phyloP scores from a whole-genome alignment of 1,140 invertebrate species.

The Drosophila malerkotliana region DNA sequence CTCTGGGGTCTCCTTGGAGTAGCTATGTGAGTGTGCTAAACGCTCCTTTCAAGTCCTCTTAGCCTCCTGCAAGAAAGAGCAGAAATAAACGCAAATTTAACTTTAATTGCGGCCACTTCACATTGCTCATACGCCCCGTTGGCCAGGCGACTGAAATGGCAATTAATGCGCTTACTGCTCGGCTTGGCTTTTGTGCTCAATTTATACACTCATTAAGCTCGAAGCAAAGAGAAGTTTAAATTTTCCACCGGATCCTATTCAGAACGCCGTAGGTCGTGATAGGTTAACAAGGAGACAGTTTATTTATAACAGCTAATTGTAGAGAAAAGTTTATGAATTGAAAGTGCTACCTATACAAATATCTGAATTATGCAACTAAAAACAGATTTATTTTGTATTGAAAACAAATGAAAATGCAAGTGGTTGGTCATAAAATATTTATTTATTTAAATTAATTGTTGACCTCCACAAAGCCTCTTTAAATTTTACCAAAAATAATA shows the following conservation, averaged over 20 bases:
- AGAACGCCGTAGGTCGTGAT: background rate
- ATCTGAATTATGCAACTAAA: background rate
- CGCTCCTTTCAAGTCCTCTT: conserved; percentile 1
- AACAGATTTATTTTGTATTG: background rate
- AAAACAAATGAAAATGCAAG: too few relatives aligned
- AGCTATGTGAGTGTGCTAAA: background rate
- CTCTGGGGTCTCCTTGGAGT: background rate
- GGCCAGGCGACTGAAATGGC: conserved; percentile 37
- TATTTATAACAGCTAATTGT: background rate
- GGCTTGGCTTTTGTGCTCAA: conserved; percentile 60
- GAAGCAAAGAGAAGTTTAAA: conserved; percentile 10
- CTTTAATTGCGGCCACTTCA: conserved; percentile 75
- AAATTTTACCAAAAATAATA: background rate
- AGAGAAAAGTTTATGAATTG: background rate
- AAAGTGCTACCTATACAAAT: background rate
- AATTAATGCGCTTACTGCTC: conserved; percentile 76
- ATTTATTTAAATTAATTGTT: conserved; percentile 19
- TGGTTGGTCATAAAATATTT: conserved; percentile 9
- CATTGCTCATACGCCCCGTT: conserved; percentile 58
- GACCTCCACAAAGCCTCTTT: background rate
- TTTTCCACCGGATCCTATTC: background rate
- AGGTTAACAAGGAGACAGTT: conserved; percentile 2
- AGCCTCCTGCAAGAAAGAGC: conserved; percentile 2
- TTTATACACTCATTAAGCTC: conserved; percentile 49
- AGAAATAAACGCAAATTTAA: conserved; percentile 36